Conservation (phyloP, 2,888 invertebrate species). For the Drosophila lacicola region DNA sequence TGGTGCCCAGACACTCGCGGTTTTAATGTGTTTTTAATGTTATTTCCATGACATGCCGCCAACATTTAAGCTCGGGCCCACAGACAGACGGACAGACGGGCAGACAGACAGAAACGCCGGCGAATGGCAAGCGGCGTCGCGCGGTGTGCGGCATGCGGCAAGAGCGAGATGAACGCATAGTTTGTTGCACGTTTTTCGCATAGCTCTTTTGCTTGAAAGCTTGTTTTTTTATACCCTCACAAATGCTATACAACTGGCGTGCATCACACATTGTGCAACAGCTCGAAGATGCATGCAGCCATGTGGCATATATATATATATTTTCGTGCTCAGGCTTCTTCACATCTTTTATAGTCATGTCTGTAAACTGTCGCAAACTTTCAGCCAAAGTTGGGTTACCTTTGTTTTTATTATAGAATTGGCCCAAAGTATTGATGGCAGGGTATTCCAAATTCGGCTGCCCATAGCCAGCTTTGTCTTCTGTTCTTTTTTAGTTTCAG, state of each 20-base stretch:
- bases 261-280: no score
- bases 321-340: no score
- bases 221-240: constrained; percentile 15
- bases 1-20: constrained; percentile 75
- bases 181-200: constrained; percentile 73
- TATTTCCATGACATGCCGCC: constrained; percentile 80
- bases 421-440: neutral
- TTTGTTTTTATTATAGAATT: no score
- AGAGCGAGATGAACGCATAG: constrained; percentile 68
- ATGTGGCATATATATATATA: no score
- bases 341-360: no score
- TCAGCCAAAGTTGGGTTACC: no score
- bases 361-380: no score
- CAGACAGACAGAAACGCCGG: neutral
- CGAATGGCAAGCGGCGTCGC: neutral
- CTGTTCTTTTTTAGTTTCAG: constrained; percentile 24
- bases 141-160: constrained; percentile 8
- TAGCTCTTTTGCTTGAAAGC: constrained; percentile 35
- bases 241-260: neutral
- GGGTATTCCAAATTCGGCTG: neutral
- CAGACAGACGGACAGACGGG: constrained; percentile 30
- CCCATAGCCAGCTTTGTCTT: neutral
- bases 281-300: no score
- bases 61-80: constrained; percentile 76
- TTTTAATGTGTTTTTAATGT: constrained; percentile 82